Conservation (phyloP, 2,797 vertebrate species). For the Crotalus adamanteus region DNA sequence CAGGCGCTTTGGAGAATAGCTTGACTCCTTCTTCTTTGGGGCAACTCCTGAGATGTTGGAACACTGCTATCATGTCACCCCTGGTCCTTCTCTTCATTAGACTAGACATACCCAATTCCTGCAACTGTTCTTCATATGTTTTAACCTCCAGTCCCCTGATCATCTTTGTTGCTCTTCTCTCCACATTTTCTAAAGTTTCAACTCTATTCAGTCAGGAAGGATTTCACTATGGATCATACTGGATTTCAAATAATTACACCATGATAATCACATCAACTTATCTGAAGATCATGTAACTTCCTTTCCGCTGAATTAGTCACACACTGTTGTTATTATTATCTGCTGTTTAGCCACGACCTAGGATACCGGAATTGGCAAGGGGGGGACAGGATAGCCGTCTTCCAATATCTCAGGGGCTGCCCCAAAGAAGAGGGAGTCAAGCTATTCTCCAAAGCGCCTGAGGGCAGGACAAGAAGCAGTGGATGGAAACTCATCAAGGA, state of each 20-base stretch:
- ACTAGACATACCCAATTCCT: not conserved
- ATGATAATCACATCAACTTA: not conserved
- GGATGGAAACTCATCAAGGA: no score
- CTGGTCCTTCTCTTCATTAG: not conserved
- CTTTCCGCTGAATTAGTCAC: not conserved
- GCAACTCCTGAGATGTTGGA: not conserved
- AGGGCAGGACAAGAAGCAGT: no score
- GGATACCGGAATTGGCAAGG: not conserved
- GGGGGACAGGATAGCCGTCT: no score
- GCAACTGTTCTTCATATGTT: rapidly evolving
- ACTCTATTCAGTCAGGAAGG: not conserved
- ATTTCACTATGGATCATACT: not conserved
- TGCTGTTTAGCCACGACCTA: not conserved
- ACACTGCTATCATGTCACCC: not conserved
- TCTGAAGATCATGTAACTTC: not conserved
- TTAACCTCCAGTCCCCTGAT: not conserved
- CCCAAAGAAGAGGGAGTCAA: no score
- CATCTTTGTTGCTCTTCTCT: no score
- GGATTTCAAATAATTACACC: not conserved
- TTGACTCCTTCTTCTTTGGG: not conserved
- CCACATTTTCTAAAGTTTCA: not conserved
- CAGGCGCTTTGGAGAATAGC: rapidly evolving
- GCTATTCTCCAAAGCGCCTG: no score
- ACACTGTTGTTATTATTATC: not conserved
- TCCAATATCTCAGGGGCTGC: no score